Conservation (phyloP, 2,888 invertebrate genomes). For the Mimumesa dahlbomi region DNA sequence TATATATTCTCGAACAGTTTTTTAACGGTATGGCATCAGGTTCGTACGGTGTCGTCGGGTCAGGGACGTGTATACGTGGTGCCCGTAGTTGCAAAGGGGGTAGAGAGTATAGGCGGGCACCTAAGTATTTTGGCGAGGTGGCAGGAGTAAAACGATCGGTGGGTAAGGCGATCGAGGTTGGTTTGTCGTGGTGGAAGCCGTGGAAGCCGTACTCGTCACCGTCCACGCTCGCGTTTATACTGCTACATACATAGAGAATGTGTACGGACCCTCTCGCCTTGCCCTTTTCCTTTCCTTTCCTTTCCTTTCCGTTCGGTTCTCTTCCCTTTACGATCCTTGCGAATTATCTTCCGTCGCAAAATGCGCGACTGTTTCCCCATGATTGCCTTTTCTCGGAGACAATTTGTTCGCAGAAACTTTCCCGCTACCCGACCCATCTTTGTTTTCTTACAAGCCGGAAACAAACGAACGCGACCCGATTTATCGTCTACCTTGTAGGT, state of each 20-base stretch:
- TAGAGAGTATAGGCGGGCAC: constrained; percentile 43
- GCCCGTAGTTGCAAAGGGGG: constrained; percentile 8
- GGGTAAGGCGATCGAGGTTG: constrained; percentile 80
- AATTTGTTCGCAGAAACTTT: background rate
- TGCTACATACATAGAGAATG: constrained; percentile 48
- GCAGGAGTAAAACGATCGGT: constrained; percentile 78
- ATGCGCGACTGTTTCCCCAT: background rate
- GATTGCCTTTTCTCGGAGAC: background rate
- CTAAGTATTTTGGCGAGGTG: constrained; percentile 74
- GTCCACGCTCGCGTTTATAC: constrained; percentile 64
- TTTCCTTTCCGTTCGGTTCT: constrained; percentile 12
- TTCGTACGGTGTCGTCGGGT: no score
- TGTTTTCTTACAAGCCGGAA: background rate
- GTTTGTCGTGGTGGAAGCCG: constrained; percentile 79
- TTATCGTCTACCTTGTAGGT: background rate
- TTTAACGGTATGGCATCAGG: no score
- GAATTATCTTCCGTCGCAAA: constrained; percentile 12
- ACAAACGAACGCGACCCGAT: background rate
- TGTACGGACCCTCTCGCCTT: constrained; percentile 43
- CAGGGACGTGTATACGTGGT: background rate
- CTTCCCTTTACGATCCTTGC: constrained; percentile 28
- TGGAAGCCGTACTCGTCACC: constrained; percentile 75
- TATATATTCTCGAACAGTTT: no score
- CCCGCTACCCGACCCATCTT: background rate
- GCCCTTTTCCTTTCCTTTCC: constrained; percentile 48